Evolutionary conservation across 2,797 vertebrate genomes (phyloP).

Genomic region (Chiroxiphia lanceolata): DNA sequence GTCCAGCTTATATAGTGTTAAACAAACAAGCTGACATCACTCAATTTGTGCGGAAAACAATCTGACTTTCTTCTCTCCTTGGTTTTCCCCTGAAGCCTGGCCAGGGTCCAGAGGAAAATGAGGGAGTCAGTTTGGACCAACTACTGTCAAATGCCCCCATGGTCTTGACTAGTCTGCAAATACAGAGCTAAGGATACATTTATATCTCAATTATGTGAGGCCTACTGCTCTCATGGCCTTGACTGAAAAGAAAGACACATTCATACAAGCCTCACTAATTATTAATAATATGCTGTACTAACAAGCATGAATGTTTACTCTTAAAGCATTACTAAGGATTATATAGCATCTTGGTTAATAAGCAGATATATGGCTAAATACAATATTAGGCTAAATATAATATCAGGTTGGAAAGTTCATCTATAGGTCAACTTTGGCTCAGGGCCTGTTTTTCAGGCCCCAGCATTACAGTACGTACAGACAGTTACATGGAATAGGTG

Average conservation of each 20-base stretch:
- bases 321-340: background rate
- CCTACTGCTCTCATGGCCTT: too few relatives aligned
- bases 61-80: background rate
- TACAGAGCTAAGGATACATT: background rate
- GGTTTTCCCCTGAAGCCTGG: background rate
- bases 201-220: too few relatives aligned
- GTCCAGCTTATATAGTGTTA: background rate
- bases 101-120: background rate
- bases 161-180: background rate
- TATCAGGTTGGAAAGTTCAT: background rate
- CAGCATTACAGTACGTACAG: background rate
- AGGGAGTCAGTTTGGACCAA: background rate
- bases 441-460: background rate
- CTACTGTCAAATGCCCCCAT: background rate
- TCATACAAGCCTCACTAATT: too few relatives aligned
- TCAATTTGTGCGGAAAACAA: background rate
- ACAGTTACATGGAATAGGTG: background rate
- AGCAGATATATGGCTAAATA: background rate
- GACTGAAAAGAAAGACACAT: background rate
- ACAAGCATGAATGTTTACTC: background rate
- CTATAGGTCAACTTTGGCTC: background rate
- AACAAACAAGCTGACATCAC: background rate
- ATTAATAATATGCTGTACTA: background rate
- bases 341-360: background rate
- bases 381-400: background rate